phyloP scores from a whole-genome alignment of 2,888 invertebrate genomes.

The Drosophila yooni region DNA sequence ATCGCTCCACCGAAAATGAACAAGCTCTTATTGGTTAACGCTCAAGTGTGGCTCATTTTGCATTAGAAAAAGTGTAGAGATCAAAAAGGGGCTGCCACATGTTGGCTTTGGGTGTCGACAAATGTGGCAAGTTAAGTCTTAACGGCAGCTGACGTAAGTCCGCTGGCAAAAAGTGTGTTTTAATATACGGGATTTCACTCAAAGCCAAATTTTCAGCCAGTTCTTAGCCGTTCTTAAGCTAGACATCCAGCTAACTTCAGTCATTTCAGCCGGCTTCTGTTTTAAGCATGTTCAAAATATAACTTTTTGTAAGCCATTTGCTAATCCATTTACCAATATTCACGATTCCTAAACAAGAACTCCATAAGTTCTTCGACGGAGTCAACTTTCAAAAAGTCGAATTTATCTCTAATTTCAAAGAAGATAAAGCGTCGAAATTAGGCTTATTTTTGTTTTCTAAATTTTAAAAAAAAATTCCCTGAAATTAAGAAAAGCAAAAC shows the following conservation, averaged over 20 bases:
- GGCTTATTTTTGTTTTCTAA: not conserved
- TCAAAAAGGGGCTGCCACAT: conserved; percentile 16
- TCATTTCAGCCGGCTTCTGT: not conserved
- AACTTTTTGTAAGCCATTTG: not conserved
- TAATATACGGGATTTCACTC: not conserved
- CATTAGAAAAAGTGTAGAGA: conserved; percentile 1
- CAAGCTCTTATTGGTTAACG: conserved; percentile 22
- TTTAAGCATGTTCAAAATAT: not conserved
- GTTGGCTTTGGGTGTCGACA: conserved; percentile 33
- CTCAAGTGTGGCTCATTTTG: conserved; percentile 33
- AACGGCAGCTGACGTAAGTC: not conserved
- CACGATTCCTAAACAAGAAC: not conserved
- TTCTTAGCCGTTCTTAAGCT: not conserved
- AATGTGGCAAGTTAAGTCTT: conserved; percentile 21
- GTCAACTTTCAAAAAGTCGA: not conserved
- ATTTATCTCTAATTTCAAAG: not conserved
- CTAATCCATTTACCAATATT: not conserved
- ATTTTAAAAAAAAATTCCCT: not conserved
- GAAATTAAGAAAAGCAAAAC: not conserved
- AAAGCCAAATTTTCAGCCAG: not conserved
- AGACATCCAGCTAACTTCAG: not conserved
- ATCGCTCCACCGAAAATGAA: not conserved
- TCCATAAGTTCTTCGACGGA: not conserved
- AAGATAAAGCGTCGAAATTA: not conserved
- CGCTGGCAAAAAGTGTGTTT: not conserved